Conservation (phyloP, 1,140 invertebrate species). For the Drosophila seguyi region DNA sequence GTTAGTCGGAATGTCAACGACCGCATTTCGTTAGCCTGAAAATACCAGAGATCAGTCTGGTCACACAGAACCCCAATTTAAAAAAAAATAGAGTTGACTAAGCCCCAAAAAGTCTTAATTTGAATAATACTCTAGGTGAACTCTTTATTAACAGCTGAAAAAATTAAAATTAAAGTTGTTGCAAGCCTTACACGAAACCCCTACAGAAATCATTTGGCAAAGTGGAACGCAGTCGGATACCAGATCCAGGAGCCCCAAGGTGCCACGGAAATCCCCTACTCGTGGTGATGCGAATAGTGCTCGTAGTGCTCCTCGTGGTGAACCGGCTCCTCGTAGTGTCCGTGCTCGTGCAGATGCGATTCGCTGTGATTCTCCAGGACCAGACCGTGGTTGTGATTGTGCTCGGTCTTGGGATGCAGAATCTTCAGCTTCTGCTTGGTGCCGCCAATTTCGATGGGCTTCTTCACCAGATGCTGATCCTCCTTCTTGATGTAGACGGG, state of each 20-base stretch:
- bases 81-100: no score
- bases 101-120: no score
- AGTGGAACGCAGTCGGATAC: conserved; percentile 1
- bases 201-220: conserved; percentile 64
- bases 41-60: no score
- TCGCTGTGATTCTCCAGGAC: conserved; percentile 87
- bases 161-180: conserved; percentile 9
- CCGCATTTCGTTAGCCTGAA: no score
- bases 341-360: conserved; percentile 86
- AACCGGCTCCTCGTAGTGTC: conserved; percentile 82
- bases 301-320: conserved; percentile 79
- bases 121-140: conserved; percentile 32
- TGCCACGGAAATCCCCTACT: conserved; percentile 27
- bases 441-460: conserved; percentile 88
- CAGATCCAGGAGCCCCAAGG: not conserved
- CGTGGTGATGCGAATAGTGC: conserved; percentile 79
- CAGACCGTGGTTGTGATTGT: conserved; percentile 86
- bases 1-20: no score
- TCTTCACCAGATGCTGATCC: conserved; percentile 87
- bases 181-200: conserved; percentile 43
- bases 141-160: conserved; percentile 56
- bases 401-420: conserved; percentile 87
- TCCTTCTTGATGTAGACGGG: conserved; percentile 89
- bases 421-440: conserved; percentile 87
- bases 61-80: no score